Evolutionary conservation across 2,888 invertebrate species (phyloP), one percentile per base, ranked within the genome.

Genomic region (Liposcelis brunnea): DNA sequence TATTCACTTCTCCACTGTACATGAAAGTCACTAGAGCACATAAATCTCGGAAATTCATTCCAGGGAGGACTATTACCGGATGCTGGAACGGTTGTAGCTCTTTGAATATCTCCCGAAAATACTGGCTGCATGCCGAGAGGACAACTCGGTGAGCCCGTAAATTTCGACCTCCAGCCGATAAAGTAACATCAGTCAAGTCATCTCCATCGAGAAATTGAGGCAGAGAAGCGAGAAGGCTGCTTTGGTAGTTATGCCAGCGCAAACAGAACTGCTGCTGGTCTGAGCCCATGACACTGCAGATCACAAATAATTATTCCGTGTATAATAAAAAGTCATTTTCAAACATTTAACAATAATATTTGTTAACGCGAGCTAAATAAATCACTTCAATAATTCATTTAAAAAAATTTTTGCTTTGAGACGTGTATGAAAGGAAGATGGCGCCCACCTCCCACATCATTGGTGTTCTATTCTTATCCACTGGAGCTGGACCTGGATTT

Each of bases 71-170:
- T 35, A 82, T 77, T 35, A 81, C 69, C 1, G 80, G 77, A 63
- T 77, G 79, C 60, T 75, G 77, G 37, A 76, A 69, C 31, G 73
- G 65, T 54, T 73, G 75, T 59, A 80, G 65, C 56, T 80, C 80
- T 81, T 80, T 80, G 67, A 89, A 87, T 50, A 89, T 68, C 57
- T 86, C 84, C 55, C 85, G 78, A 63, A 90, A 90, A 66, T 90
- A 90, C 53, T 80, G 79, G 64, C 89, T 89, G 66, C 90, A 89
- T 51, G 87, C 84, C 19, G 89, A 89, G 47, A 90, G 67, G 43
- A 90, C 82, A 44, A 90, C 75, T 56, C 78, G 75, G 63, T 90
- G 90, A 1, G 89, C 90, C 55, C 78, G 78, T 52, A 90, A 68
- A n/a, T 79, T 77, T 49, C 81, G 76, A 16, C 85, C 83, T 54